Base-by-base conservation (phyloP, 2,888 invertebrate species). In the Psylliodes chrysocephalus region DNA sequence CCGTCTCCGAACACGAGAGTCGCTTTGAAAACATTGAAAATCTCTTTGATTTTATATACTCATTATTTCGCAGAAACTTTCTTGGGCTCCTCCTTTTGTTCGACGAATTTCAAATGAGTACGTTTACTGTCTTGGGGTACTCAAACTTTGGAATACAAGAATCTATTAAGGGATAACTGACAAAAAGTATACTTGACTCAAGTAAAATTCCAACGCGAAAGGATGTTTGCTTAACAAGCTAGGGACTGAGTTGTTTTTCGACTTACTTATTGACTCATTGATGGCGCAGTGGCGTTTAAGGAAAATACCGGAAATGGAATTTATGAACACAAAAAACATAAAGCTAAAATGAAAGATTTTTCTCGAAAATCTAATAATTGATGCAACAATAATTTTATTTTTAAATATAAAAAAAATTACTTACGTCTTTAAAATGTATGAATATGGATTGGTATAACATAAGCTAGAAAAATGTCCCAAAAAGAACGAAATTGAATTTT, bases 101-200 rank as follows among this genome's bases (percentile, higher is more conserved):
- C 15, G 33, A 17, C 38, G 57, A 57, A 49, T 57, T 38, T 49
- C 22, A 38, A 49, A 57, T 49, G 35, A 25, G 38, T 35, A 38
- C 14, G 46, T 47, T 46, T 22, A 47, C 46, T 35, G 47, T 49
- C 28, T 57, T 46, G 35, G 49, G 47, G 17, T 38, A 25, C 38
- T 57, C 15, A 49, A 49, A 57, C 57, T 42, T n/a, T 49, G 25
- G 17, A 49, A 49, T 47, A 57, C 35, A 57, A 57, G 57, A 57
- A 49, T 47, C 25, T 47, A 49, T 57, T 57, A 49, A 57, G 49
- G 56, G 46, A 56, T 56, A 46, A 56, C 56, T 56, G 56, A 46
- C 56, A 47, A 46, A 56, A 56, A 56, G 56, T 56, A 47, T 33
- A 35, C 56, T 42, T 38, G 56, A 56, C 53, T 47, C 46, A 46